Evolutionary conservation across 2,113 vertebrate genomes (phyloP).

Genomic region (Acinonyx jubatus): DNA sequence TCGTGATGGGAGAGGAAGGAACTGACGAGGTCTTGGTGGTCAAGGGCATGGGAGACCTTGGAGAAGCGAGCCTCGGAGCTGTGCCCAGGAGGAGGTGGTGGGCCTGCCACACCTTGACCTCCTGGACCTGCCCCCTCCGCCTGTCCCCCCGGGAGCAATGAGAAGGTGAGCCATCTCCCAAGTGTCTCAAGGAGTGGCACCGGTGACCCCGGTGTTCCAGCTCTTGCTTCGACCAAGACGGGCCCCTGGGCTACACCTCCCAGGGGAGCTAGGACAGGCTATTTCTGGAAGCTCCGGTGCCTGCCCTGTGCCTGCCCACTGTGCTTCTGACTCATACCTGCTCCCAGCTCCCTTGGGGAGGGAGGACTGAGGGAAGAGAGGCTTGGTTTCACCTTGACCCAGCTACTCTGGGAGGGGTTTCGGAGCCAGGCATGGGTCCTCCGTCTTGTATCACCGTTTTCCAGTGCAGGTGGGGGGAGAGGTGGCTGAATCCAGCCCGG

Average conservation of each 20-base stretch:
- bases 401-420: not conserved
- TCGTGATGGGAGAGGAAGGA: not conserved
- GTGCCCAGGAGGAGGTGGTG: not conserved
- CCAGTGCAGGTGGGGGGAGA: not conserved
- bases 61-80: not conserved
- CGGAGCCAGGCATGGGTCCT: not conserved
- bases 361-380: not conserved
- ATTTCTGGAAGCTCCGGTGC: constrained; percentile 39
- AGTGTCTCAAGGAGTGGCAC: not conserved
- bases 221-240: not conserved
- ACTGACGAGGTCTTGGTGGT: not conserved
- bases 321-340: constrained; percentile 63
- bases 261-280: constrained; percentile 44
- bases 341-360: constrained; percentile 42
- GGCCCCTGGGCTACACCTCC: constrained; percentile 43
- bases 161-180: not conserved
- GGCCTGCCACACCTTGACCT: not conserved
- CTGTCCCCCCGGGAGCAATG: not conserved
- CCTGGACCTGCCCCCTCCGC: not conserved
- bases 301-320: not conserved
- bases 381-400: constrained; percentile 51
- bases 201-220: not conserved
- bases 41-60: not conserved
- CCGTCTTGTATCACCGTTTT: not conserved
- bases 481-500: not conserved